Evolutionary conservation across 2,797 vertebrate species (phyloP), one percentile per base, ranked within the genome.

Genomic region (Lacerta agilis): DNA sequence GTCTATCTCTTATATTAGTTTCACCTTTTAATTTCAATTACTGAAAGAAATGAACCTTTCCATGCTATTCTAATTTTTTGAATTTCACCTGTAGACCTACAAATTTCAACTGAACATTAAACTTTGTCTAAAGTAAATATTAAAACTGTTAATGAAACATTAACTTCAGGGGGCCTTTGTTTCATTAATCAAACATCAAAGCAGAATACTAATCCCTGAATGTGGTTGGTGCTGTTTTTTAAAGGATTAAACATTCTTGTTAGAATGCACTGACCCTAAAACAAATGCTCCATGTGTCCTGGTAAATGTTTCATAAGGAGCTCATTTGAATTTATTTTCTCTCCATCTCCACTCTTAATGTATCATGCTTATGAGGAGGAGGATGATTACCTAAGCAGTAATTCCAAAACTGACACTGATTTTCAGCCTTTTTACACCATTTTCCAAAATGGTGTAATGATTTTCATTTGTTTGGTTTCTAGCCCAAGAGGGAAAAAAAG

Each of bases 141-240:
- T 43, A 88, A 83, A 73, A 64, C 82, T 90, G 86, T 91, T 88
- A 82, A 92, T n/a, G 66, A 79, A 87, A 90, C 89, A 90, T 91
- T 86, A 86, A 93, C 0, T 0, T 45, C 33, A 0, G 92, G 85
- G 85, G 78, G 17, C 85, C 72, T 67, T 87, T 86, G 79, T 88
- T 95, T 92, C 79, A 86, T 79, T 91, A 43, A 88, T 90, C 82
- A 86, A 86, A 91, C 38, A 89, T 79, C 77, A 76, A 79, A 81
- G 86, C 82, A 88, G 88, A 91, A 90, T 25, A 86, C 85, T 3
- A 86, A 91, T 91, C 88, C 85, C 81, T 49, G 71, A 80, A 71
- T 0, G 77, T 0, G 9, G 36, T 43, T 9, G 7, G 67, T 43
- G 71, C 83, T 83, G 61, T 90, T 41, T 71, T 82, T 78, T 6